phyloP scores from a whole-genome alignment of 2,797 vertebrate genomes.

The Phataginus tricuspis region DNA sequence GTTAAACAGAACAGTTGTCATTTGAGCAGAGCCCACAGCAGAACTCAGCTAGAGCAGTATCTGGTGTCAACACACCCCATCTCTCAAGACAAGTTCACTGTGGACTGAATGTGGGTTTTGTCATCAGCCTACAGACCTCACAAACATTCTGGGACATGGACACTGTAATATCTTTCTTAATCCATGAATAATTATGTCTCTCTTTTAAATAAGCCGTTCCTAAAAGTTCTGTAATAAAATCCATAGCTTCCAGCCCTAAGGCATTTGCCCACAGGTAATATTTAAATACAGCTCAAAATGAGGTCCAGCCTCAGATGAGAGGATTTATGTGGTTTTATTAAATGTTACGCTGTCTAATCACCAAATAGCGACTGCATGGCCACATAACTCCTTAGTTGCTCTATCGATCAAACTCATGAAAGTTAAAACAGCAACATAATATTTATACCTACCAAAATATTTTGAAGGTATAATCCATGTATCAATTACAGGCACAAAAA shows the following conservation, averaged over 20 bases:
- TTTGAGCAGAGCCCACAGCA: background rate
- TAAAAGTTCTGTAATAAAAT: conserved; percentile 29
- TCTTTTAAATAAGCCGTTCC: conserved; percentile 21
- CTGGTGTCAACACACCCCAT: background rate
- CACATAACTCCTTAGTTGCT: conserved; percentile 4
- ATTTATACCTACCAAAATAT: background rate
- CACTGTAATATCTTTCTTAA: conserved; percentile 16
- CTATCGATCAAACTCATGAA: conserved; percentile 17
- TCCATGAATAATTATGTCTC: conserved; percentile 16
- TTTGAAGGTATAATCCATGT: background rate
- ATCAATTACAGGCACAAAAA: background rate
- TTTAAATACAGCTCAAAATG: background rate
- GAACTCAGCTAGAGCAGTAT: background rate
- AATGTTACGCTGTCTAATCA: background rate
- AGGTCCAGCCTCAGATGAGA: background rate
- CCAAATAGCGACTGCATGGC: background rate
- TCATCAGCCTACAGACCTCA: background rate
- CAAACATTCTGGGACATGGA: background rate
- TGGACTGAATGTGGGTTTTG: background rate
- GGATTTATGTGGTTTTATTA: background rate
- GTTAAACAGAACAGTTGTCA: background rate
- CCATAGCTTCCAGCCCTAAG: conserved; percentile 8
- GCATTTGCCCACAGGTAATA: conserved; percentile 9
- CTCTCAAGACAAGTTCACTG: background rate
- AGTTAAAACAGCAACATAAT: conserved; percentile 24